These are phyloP conservation scores for Darevskia nairensis DNA, from an alignment of 2,797 vertebrate genomes.

Conservation along the genomic window DNA sequence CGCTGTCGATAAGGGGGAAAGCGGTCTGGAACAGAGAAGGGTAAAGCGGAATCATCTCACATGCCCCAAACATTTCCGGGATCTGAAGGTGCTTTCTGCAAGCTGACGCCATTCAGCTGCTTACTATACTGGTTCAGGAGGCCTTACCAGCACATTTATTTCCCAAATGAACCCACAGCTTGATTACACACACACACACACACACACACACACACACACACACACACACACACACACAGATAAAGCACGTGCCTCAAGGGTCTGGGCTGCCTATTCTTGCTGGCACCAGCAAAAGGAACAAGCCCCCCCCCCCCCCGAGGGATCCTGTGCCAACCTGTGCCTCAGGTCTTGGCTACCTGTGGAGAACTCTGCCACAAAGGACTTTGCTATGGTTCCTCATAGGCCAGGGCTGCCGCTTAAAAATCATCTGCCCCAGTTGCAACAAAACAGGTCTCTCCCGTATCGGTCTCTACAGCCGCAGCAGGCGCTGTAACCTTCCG, in stretches of 20 bases:
- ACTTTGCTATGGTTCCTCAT: neutral
- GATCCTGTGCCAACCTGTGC: neutral
- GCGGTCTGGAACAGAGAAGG: conserved; percentile 82
- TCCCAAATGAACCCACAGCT: too few relatives aligned
- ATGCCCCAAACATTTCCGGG: neutral
- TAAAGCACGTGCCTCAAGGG: neutral
- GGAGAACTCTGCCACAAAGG: neutral
- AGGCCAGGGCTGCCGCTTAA: neutral
- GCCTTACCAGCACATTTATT: neutral
- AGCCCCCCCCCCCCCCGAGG: neutral
- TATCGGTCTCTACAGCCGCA: too few relatives aligned
- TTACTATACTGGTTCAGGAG: too few relatives aligned
- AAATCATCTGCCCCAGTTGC: too few relatives aligned
- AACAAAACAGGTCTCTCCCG: too few relatives aligned
- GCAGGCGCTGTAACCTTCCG: too few relatives aligned
- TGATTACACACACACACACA: too few relatives aligned
- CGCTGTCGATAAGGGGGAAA: conserved; percentile 92
- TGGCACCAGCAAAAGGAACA: neutral
- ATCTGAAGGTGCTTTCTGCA: neutral
- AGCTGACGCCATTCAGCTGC: neutral
- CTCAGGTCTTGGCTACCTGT: neutral
- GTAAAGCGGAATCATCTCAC: neutral
- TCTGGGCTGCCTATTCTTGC: neutral
- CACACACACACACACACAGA: too few relatives aligned
- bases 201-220: too few relatives aligned